Evolutionary conservation across 2,888 invertebrate species (phyloP).

Genomic region (Andrena marginata): DNA sequence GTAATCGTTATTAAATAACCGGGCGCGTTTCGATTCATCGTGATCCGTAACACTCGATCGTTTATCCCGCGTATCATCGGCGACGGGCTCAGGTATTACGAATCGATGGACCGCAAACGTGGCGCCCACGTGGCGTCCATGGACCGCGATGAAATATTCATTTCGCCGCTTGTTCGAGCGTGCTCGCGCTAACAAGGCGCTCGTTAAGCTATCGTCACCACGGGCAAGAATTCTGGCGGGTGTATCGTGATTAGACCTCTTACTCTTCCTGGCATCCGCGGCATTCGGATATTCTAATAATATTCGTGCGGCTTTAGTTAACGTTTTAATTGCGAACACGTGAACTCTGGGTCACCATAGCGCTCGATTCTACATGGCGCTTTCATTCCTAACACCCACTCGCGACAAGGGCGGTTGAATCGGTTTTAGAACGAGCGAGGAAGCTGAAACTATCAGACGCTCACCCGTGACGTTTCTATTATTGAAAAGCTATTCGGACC

Average conservation of each 20-base stretch:
- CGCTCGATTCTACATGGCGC: neutral
- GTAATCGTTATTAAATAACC: neutral
- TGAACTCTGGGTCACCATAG: neutral
- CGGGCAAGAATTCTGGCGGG: slow-evolving; percentile 49
- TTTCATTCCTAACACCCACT: neutral
- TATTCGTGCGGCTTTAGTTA: slow-evolving; percentile 46
- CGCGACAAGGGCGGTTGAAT: neutral
- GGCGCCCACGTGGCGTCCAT: slow-evolving; percentile 64
- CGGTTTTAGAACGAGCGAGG: neutral
- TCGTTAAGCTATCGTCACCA: slow-evolving; percentile 68
- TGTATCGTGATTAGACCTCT: slow-evolving; percentile 60
- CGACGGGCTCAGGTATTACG: slow-evolving; percentile 51
- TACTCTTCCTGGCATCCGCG: slow-evolving; percentile 49
- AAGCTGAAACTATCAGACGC: neutral
- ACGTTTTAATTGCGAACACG: slow-evolving; percentile 60
- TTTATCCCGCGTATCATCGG: slow-evolving; percentile 43
- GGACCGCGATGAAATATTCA: slow-evolving; percentile 69
- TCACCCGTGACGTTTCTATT: neutral
- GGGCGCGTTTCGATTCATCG: neutral
- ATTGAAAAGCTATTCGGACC: slow-evolving; percentile 6
- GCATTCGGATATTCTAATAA: slow-evolving; percentile 60
- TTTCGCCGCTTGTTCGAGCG: slow-evolving; percentile 67
- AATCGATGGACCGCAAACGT: slow-evolving; percentile 53
- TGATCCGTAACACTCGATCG: slow-evolving; percentile 24
- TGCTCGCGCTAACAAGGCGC: slow-evolving; percentile 69